phyloP scores from a whole-genome alignment of 2,797 vertebrate genomes.

The Zalophus californianus region DNA sequence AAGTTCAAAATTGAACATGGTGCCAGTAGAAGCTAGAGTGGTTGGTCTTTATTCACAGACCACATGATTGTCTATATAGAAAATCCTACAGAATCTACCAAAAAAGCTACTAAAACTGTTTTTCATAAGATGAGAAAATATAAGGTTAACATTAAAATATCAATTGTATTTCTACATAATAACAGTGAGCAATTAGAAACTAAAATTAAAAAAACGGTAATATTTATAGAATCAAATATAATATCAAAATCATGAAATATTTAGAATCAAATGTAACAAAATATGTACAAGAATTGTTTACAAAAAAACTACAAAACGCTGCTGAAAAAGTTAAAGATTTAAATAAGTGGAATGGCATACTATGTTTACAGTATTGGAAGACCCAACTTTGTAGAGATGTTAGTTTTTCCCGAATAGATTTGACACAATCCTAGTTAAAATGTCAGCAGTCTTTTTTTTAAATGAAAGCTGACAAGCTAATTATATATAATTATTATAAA shows the following conservation, averaged over 20 bases:
- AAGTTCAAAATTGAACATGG: neutral
- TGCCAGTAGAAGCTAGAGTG: neutral
- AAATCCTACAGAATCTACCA: neutral
- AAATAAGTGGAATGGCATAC: neutral
- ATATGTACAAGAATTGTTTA: neutral
- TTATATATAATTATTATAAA: neutral
- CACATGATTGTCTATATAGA: neutral
- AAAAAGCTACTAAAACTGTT: neutral
- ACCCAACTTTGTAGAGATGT: neutral
- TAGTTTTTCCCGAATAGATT: neutral
- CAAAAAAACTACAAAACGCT: neutral
- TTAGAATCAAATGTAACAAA: neutral
- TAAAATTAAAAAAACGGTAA: neutral
- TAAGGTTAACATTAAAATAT: neutral
- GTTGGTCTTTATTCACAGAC: neutral
- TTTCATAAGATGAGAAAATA: neutral
- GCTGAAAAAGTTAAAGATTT: neutral
- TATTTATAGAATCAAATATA: neutral
- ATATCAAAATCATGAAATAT: conserved; percentile 1
- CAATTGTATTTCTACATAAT: neutral
- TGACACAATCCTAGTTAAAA: conserved; percentile 4
- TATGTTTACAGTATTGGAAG: neutral
- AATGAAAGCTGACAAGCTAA: neutral
- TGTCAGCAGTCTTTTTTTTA: neutral
- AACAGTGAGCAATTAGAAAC: neutral